Percentiles rank a stretch among this genome's conserved stretches.
phyloP scores from a whole-genome alignment of 2,113 vertebrate species.

The Bubo scandiacus region DNA sequence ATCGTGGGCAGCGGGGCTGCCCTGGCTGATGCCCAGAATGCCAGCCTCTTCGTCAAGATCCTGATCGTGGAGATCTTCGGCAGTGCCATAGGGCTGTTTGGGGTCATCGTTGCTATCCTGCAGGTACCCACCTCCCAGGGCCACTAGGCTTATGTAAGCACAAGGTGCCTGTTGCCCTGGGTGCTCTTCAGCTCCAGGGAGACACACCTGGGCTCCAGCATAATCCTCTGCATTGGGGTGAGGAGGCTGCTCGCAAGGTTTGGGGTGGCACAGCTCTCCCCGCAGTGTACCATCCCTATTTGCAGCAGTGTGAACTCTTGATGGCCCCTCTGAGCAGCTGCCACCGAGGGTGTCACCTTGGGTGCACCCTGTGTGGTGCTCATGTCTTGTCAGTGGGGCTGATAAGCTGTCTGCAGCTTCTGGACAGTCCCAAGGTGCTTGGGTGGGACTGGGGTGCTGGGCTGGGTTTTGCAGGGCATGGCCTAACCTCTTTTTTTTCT shows the following conservation, averaged over 20 bases:
- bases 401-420: not conserved
- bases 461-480: not conserved
- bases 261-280: not conserved
- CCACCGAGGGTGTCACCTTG: accelerated
- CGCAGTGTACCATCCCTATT: not conserved
- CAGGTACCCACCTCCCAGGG: constrained; percentile 79
- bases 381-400: accelerated
- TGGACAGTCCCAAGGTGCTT: not conserved
- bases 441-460: not conserved
- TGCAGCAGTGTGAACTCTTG: not conserved
- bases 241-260: not conserved
- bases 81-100: constrained; percentile 97
- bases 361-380: not conserved
- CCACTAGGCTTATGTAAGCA: not conserved
- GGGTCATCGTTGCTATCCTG: constrained; percentile 97
- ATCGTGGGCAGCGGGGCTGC: constrained; percentile 98
- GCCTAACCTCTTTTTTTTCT: constrained; percentile 25
- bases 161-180: not conserved
- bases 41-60: constrained; percentile 97
- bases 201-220: not conserved
- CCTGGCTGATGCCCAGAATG: constrained; percentile 94
- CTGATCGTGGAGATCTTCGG: constrained; percentile 99
- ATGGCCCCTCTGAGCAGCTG: not conserved
- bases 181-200: not conserved
- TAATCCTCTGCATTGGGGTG: not conserved